phyloP scores from a whole-genome alignment of 2,113 vertebrate species.

The Tinamus guttatus region DNA sequence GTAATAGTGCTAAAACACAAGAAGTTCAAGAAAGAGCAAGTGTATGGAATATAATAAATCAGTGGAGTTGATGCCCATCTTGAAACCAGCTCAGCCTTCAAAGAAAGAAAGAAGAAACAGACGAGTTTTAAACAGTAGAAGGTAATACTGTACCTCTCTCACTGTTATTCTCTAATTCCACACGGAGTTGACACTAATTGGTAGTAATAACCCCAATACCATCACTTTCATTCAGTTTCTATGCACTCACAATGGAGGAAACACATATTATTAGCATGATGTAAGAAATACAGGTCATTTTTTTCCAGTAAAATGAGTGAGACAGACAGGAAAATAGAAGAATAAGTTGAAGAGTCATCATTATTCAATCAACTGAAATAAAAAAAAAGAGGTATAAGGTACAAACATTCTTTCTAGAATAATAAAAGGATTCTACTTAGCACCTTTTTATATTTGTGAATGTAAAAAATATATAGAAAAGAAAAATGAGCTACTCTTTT shows the following conservation, averaged over 20 bases:
- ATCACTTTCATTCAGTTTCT: not conserved
- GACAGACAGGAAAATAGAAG: not conserved
- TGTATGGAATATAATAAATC: not conserved
- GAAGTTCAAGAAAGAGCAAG: not conserved
- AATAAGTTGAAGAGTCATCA: fast-evolving
- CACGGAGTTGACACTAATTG: not conserved
- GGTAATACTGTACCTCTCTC: not conserved
- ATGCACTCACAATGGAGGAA: not conserved
- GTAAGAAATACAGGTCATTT: not conserved
- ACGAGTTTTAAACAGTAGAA: not conserved
- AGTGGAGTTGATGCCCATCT: not conserved
- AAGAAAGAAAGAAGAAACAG: not conserved
- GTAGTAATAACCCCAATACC: not conserved
- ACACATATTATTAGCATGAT: not conserved
- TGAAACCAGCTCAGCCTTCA: not conserved
- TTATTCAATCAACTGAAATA: not conserved
- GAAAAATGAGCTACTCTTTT: not conserved
- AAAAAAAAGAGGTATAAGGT: not conserved
- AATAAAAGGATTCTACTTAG: not conserved
- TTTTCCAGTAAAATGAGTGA: not conserved
- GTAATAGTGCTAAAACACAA: not conserved
- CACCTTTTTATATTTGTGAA: not conserved
- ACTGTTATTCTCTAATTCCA: not conserved
- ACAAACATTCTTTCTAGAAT: not conserved
- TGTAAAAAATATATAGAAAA: not conserved